phyloP scores from a whole-genome alignment of 2,113 vertebrate genomes.

The Istiophorus platypterus region DNA sequence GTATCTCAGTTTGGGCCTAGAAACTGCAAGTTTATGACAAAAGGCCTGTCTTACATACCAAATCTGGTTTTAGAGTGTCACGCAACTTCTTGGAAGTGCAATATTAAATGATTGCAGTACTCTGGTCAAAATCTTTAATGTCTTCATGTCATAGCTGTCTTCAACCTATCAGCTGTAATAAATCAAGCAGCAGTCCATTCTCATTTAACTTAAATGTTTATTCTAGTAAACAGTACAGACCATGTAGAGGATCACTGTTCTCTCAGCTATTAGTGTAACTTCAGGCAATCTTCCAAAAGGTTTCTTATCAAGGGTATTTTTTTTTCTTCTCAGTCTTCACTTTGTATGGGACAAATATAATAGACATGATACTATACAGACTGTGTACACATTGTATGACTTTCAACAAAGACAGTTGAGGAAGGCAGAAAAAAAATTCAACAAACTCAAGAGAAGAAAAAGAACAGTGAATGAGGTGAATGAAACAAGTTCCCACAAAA shows the following conservation, averaged over 20 bases:
- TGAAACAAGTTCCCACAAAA: background rate
- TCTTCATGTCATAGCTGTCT: background rate
- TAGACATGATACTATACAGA: constrained; percentile 81
- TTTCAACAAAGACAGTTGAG: constrained; percentile 73
- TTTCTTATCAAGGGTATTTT: constrained; percentile 61
- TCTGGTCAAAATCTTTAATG: background rate
- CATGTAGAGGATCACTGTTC: constrained; percentile 82
- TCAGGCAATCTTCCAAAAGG: constrained; percentile 58
- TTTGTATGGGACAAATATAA: constrained; percentile 83
- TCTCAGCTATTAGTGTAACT: constrained; percentile 52
- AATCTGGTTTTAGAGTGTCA: too few species aligned
- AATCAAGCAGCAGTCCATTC: constrained; percentile 24
- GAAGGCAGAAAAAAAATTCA: constrained; percentile 47
- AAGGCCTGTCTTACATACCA: too few species aligned
- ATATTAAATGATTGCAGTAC: background rate
- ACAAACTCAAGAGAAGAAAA: constrained; percentile 28
- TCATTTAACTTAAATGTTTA: constrained; percentile 84
- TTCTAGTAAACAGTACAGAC: constrained; percentile 87
- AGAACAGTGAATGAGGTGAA: constrained; percentile 1
- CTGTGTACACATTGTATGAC: constrained; percentile 79
- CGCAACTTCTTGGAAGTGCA: background rate
- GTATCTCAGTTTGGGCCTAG: too few species aligned
- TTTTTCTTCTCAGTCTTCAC: constrained; percentile 61
- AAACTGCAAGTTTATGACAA: too few species aligned
- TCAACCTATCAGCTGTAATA: background rate